Percentiles rank a stretch among this genome's conserved stretches.
Conservation (phyloP, 2,888 invertebrate species). For the Scrobipalpa atriplicella region DNA sequence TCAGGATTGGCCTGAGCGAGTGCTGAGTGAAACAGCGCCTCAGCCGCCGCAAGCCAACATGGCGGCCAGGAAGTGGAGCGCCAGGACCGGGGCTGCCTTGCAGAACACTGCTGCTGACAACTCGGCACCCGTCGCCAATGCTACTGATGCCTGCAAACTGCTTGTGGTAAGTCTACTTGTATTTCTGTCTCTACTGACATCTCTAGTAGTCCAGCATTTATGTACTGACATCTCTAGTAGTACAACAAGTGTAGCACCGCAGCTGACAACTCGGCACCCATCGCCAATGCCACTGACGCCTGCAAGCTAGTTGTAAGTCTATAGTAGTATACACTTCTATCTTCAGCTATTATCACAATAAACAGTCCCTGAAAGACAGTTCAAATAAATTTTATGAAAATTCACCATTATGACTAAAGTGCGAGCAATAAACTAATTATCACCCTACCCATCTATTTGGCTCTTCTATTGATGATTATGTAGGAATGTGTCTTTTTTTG, state of each 20-base stretch:
- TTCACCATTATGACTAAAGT: no score
- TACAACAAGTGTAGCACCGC: no score
- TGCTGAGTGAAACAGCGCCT: conserved; percentile 52
- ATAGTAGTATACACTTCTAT: no score
- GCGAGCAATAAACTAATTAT: not conserved
- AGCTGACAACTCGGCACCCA: no score
- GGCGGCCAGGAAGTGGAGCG: conserved; percentile 69
- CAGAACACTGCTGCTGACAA: conserved; percentile 69
- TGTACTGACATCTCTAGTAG: no score
- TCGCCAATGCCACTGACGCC: no score
- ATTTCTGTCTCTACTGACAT: no score
- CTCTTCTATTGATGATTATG: not conserved
- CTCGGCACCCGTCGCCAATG: conserved; percentile 58
- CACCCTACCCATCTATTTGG: not conserved
- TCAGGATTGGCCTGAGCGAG: conserved; percentile 65
- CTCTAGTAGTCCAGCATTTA: no score
- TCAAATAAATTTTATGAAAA: no score
- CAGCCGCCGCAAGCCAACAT: conserved; percentile 47
- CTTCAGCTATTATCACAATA: not conserved
- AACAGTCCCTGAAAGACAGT: not conserved
- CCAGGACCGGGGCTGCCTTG: conserved; percentile 59
- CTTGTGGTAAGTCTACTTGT: conserved; percentile 38
- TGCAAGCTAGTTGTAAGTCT: not conserved
- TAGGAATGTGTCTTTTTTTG: not conserved
- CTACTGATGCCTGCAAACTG: conserved; percentile 72